Conservation (phyloP, 2,888 invertebrate species). For the Vesta saturnalis region DNA sequence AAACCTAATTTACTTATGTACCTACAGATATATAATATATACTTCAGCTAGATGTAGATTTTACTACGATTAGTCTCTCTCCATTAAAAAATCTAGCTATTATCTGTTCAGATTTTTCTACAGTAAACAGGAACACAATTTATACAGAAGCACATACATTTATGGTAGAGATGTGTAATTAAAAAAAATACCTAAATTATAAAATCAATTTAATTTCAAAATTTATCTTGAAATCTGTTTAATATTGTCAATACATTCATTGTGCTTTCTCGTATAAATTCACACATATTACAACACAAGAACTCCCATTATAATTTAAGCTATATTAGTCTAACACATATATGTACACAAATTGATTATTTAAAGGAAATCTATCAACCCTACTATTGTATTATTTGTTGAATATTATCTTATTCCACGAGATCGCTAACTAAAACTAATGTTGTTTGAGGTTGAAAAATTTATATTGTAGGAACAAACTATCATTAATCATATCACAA, state of each 20-base stretch:
- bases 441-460: constrained; percentile 53
- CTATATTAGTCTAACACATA: constrained; percentile 13
- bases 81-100: too few species aligned
- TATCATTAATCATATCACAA: constrained; percentile 60
- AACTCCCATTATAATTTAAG: constrained; percentile 15
- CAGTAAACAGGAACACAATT: background rate
- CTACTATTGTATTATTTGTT: constrained; percentile 19
- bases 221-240: background rate
- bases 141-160: constrained; percentile 7
- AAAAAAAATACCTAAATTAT: constrained; percentile 1
- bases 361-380: constrained; percentile 25
- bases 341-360: constrained; percentile 11
- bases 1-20: background rate
- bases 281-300: constrained; percentile 5
- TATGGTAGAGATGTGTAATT: background rate
- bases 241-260: background rate
- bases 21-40: background rate
- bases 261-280: constrained; percentile 8
- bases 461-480: constrained; percentile 59
- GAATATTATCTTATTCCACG: constrained; percentile 50
- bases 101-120: too few species aligned
- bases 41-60: background rate
- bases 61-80: too few species aligned
- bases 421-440: constrained; percentile 52
- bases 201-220: background rate